Evolutionary conservation across 2,888 invertebrate genomes (phyloP).

Genomic region (Parnassius smintheus): DNA sequence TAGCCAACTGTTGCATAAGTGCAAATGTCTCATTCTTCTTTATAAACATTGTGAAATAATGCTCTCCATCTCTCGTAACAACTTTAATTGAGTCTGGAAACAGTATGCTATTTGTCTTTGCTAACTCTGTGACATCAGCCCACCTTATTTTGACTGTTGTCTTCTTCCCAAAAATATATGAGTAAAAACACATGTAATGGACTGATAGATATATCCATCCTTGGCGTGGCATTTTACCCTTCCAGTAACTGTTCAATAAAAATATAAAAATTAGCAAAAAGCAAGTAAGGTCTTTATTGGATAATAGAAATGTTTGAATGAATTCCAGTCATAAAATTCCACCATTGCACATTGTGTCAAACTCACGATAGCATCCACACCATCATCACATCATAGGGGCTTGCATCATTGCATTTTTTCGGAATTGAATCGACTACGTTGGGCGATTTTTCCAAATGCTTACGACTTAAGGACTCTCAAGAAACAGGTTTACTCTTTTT

Average conservation of each 20-base stretch:
- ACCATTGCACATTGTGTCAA: no score
- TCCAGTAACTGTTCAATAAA: slow-evolving; percentile 88
- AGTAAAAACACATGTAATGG: slow-evolving; percentile 97
- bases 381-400: no score
- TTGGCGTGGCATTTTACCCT: slow-evolving; percentile 95
- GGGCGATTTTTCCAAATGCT: no score
- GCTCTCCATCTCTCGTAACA: slow-evolving; percentile 91
- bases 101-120: slow-evolving; percentile 87
- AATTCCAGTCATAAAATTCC: no score
- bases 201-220: slow-evolving; percentile 98
- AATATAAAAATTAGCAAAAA: background rate
- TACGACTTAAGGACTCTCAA: no score
- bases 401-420: no score
- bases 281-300: no score
- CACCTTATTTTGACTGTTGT: slow-evolving; percentile 93
- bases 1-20: slow-evolving; percentile 96
- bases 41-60: slow-evolving; percentile 95
- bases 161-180: slow-evolving; percentile 95
- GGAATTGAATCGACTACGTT: no score
- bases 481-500: no score
- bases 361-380: no score
- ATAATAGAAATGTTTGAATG: no score
- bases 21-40: slow-evolving; percentile 94
- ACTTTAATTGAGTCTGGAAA: slow-evolving; percentile 94
- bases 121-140: slow-evolving; percentile 92